Conservation (phyloP, 92 coral and sea anemone genomes). For the Meandrina meandrites region DNA sequence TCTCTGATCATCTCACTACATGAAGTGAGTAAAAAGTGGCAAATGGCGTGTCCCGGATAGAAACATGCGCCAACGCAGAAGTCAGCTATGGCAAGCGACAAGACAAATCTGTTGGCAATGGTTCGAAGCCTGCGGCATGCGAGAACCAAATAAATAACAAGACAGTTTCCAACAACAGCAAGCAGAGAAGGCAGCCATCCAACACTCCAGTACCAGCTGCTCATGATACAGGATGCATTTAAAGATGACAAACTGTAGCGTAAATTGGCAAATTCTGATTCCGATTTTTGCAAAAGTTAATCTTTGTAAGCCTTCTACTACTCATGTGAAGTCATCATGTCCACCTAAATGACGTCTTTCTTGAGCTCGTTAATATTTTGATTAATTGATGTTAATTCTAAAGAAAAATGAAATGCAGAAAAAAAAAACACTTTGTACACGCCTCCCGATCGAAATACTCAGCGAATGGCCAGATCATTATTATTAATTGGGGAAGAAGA, state of each 20-base stretch:
- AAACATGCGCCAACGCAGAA: constrained; percentile 20
- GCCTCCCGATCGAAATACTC: background rate
- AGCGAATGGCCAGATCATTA: background rate
- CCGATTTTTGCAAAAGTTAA: background rate
- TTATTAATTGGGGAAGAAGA: background rate
- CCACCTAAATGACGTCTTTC: background rate
- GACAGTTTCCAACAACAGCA: constrained; percentile 22
- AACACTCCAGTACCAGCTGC: constrained; percentile 19
- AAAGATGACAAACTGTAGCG: background rate
- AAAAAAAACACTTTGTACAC: background rate
- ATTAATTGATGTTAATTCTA: no score
- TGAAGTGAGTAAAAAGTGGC: constrained; percentile 13
- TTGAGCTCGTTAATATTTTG: background rate
- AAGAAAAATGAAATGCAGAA: no score
- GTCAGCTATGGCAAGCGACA: constrained; percentile 44
- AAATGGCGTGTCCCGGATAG: constrained; percentile 31
- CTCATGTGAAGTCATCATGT: background rate
- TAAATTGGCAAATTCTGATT: background rate
- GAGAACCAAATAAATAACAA: constrained; percentile 22
- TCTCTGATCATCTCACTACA: constrained; percentile 15
- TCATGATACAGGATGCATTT: background rate
- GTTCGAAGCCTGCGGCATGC: constrained; percentile 21
- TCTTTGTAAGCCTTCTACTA: background rate
- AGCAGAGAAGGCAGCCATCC: constrained; percentile 34
- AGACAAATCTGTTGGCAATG: constrained; percentile 19